Conservation (phyloP, 2,888 invertebrate species). For the Ischnus inquisitorius region DNA sequence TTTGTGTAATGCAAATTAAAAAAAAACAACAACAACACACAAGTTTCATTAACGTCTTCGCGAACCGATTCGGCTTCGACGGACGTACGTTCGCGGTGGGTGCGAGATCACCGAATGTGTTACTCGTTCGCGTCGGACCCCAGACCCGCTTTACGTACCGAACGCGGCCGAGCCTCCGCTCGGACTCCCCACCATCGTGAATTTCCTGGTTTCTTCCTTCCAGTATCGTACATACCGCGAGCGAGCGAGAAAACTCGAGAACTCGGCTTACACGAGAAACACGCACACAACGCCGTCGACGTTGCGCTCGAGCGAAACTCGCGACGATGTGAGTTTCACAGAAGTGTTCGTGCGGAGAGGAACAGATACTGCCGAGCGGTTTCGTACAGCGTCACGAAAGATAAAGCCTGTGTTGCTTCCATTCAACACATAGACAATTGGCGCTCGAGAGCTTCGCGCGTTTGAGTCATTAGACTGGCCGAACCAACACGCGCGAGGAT, state of each 20-base stretch:
- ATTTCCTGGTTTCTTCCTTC: constrained; percentile 34
- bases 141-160: constrained; percentile 69
- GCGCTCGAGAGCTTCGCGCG: neutral
- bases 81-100: constrained; percentile 70
- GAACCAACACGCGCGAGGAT: neutral
- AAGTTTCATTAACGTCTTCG: neutral
- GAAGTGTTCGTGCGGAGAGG: neutral
- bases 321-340: neutral
- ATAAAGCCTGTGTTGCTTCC: constrained; percentile 1
- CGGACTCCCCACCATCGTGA: constrained; percentile 69
- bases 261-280: neutral
- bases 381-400: neutral
- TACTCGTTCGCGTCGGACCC: constrained; percentile 61
- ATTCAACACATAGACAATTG: constrained; percentile 49
- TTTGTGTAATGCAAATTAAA: neutral
- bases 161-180: constrained; percentile 78
- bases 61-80: constrained; percentile 35
- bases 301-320: constrained; percentile 16
- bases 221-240: constrained; percentile 25
- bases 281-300: neutral
- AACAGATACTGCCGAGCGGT: neutral
- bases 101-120: constrained; percentile 72
- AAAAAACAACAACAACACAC: constrained; percentile 8
- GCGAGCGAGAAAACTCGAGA: constrained; percentile 18
- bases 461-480: constrained; percentile 1